phyloP scores from a whole-genome alignment of 2,888 invertebrate species.

The Drosophila formosana region DNA sequence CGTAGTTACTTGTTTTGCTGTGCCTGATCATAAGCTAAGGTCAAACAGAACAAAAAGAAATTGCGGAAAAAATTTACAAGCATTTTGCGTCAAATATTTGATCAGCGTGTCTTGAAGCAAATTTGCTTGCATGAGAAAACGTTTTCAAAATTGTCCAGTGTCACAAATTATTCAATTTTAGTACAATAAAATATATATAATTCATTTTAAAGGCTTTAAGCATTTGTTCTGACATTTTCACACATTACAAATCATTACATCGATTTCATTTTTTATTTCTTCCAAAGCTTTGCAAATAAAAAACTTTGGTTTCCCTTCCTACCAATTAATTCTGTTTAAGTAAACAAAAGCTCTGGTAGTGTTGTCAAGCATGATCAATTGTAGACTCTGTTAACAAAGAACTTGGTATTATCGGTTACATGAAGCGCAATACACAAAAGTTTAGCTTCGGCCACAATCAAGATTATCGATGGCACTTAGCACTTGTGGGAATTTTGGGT shows the following conservation, averaged over 20 bases:
- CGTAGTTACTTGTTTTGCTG: conserved; percentile 63
- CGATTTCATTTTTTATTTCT: not conserved
- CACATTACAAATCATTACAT: too few relatives aligned
- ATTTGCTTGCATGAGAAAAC: too few relatives aligned
- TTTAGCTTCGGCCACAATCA: conserved; percentile 22
- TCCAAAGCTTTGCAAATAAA: too few relatives aligned
- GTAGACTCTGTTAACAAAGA: not conserved
- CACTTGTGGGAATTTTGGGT: conserved; percentile 22
- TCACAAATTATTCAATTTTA: too few relatives aligned
- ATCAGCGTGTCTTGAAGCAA: conserved; percentile 44
- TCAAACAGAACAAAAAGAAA: conserved; percentile 45
- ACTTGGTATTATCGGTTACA: conserved; percentile 1
- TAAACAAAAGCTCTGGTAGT: not conserved
- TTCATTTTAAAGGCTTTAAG: too few relatives aligned
- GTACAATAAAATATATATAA: too few relatives aligned
- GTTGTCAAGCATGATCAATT: conserved; percentile 1
- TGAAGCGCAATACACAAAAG: conserved; percentile 15
- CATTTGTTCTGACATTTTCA: too few relatives aligned
- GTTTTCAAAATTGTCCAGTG: too few relatives aligned
- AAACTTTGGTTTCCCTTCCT: not conserved
- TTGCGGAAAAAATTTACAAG: conserved; percentile 49
- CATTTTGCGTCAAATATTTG: conserved; percentile 71
- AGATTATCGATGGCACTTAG: conserved; percentile 28
- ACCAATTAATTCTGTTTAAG: not conserved
- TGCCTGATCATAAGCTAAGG: conserved; percentile 70